Percentiles rank a stretch among this genome's conserved stretches.
Conservation (phyloP, 2,888 invertebrate genomes). For the Nephrocerus scutellatus region DNA sequence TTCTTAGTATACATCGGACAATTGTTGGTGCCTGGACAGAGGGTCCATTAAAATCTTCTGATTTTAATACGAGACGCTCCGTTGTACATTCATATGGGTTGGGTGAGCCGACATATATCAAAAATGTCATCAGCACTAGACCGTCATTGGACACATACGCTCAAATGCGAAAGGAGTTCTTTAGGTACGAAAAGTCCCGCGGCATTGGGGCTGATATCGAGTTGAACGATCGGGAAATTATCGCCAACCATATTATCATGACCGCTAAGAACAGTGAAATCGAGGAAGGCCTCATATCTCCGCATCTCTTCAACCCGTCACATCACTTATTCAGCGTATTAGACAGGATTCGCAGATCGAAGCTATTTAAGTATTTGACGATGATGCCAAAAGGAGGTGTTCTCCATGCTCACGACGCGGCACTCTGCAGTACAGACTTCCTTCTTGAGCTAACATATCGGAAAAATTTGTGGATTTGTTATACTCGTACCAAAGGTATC, state of each 20-base stretch:
- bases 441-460: constrained; percentile 47
- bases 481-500: constrained; percentile 11
- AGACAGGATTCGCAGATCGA: constrained; percentile 39
- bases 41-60: no score
- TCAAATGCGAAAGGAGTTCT: constrained; percentile 47
- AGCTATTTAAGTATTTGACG: constrained; percentile 58
- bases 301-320: constrained; percentile 25
- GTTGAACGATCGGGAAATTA: constrained; percentile 48
- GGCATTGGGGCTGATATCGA: constrained; percentile 50
- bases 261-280: constrained; percentile 51
- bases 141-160: constrained; percentile 33
- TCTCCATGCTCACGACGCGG: constrained; percentile 61
- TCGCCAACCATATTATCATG: constrained; percentile 53
- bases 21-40: no score
- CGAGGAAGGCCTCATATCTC: constrained; percentile 48
- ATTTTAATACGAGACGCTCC: no score
- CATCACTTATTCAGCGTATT: constrained; percentile 18
- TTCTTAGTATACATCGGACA: no score
- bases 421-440: constrained; percentile 54
- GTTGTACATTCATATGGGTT: no score
- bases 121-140: no score
- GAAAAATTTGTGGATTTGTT: constrained; percentile 27
- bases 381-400: constrained; percentile 67
- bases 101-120: no score
- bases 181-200: constrained; percentile 49